Conservation (phyloP, 2,113 vertebrate species). For the Apaloderma vittatum region DNA sequence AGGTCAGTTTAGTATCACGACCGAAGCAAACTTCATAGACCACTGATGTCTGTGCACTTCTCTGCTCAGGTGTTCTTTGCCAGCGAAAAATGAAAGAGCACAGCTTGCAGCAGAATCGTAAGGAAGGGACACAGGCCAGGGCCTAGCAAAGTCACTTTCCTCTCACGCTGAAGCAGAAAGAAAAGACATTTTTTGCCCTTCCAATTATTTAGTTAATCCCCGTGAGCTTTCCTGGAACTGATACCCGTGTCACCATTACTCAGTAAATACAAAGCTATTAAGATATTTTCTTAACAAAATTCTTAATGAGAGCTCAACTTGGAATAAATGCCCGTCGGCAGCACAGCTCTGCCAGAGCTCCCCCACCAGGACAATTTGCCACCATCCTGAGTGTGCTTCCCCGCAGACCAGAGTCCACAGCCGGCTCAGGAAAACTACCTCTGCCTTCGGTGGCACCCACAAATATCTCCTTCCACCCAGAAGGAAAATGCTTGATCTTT, state of each 20-base stretch:
- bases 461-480: background rate
- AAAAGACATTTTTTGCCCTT: background rate
- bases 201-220: slow-evolving; percentile 46
- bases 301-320: background rate
- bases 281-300: slow-evolving; percentile 47
- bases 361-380: background rate
- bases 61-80: background rate
- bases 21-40: background rate
- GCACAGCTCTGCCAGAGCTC: slow-evolving; percentile 8
- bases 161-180: background rate
- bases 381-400: no score
- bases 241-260: slow-evolving; percentile 2
- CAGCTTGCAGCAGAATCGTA: background rate
- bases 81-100: background rate
- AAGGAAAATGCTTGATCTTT: background rate
- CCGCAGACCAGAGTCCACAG: rapidly evolving
- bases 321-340: background rate
- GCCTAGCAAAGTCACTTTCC: background rate
- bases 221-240: slow-evolving; percentile 31
- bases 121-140: background rate
- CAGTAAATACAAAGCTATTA: slow-evolving; percentile 35
- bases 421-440: background rate
- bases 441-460: rapidly evolving
- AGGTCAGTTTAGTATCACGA: background rate
- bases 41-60: background rate